Percentiles rank a stretch among this genome's conserved stretches.
These are phyloP conservation scores for Diabrotica undecimpunctata DNA, from an alignment of 1,140 invertebrate species.

Conservation along the genomic window DNA sequence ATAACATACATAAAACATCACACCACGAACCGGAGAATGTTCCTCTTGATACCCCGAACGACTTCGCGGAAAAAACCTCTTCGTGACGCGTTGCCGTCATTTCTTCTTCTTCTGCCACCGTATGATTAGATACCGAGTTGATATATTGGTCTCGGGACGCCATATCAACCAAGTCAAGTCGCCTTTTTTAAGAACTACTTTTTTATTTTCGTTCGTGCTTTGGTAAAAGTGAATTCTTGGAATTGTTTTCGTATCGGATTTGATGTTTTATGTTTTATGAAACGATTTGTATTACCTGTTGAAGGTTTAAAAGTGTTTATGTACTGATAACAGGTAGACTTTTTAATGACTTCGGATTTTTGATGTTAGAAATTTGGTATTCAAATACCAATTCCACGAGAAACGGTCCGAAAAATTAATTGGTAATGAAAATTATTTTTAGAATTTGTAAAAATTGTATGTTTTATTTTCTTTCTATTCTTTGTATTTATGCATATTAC, in stretches of 20 bases:
- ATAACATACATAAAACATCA: neutral
- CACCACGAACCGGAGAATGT: no score
- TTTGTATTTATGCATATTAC: no score
- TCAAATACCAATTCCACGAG: no score
- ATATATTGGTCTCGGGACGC: neutral
- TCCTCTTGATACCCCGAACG: neutral
- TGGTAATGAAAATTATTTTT: no score
- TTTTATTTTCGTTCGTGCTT: neutral
- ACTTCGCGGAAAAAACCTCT: neutral
- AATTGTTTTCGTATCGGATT: slow-evolving; percentile 2
- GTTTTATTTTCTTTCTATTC: no score
- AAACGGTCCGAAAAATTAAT: no score
- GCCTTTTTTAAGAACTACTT: neutral
- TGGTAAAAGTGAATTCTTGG: neutral
- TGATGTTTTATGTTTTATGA: neutral
- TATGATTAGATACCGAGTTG: neutral
- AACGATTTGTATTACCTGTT: neutral
- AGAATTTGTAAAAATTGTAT: no score
- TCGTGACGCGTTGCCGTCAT: neutral
- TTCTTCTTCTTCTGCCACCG: neutral
- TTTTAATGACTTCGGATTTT: neutral
- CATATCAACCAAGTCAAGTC: neutral
- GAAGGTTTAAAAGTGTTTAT: neutral
- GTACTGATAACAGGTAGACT: neutral
- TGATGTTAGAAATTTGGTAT: no score